Base-by-base conservation (phyloP, 2,113 vertebrate genomes). In the Hyaena hyaena region DNA sequence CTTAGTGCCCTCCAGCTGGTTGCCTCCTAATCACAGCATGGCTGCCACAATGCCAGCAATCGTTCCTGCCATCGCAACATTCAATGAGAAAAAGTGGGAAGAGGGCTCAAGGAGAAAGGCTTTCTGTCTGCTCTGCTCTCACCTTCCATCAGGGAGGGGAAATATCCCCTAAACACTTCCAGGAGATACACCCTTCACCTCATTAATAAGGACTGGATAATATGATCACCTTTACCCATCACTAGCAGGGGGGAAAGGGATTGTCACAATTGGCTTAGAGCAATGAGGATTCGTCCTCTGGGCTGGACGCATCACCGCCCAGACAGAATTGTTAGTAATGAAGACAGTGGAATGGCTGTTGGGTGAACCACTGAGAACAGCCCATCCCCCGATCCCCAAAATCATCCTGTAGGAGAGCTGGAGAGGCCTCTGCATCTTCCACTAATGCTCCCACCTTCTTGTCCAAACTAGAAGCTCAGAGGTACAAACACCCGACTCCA, bases 21-120 rank as follows among this genome's bases (percentile, higher is more conserved):
- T 71, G 61, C 88, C 84, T 76, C 69, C 17, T 48, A n/a, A 61
- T 76, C n/a, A 39, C 83, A 87, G 45, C 0, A n/a, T 8, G 26
- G 85, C 55, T 66, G 53, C 74, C 92, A 77, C 14, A 31, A 5
- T 45, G 53, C 85, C 58, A 76, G 50, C 91, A 35, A 26, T 55
- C 39, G 66, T 61, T 4, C 53, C 8, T 88, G 82, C 69, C 69
- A 77, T 61, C 24, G 10, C 83, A 61, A 8, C 28, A 31, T 45
- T 81, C 48, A 81, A 76, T 69, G 84, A 95, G 61, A 87, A 93
- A 80, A 43, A 33, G 28, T n/a, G 39, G 55, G n/a, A 82, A 83
- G 35, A 39, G 23, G 43, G 14, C 71, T 26, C 80, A 33, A 88
- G 31, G 66, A 66, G 15, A 26, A 65, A 69, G 21, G 7, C 48